Evolutionary conservation across 2,888 invertebrate species (phyloP).

Genomic region (Steinernema hermaphroditum): DNA sequence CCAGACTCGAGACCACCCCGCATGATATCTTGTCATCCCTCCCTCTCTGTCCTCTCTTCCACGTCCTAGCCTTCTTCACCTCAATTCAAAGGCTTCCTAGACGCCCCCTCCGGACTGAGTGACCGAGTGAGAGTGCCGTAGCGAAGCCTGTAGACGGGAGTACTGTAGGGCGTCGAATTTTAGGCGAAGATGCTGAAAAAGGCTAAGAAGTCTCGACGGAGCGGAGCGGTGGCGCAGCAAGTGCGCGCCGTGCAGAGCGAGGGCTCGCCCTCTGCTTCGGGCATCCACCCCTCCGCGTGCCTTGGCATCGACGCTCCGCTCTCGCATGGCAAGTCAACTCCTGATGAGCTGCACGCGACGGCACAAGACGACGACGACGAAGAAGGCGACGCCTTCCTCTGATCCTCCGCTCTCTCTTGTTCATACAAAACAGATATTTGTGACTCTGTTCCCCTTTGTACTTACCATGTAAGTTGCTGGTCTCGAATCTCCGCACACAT

Average conservation of each 20-base stretch:
- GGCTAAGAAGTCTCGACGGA: constrained; percentile 74
- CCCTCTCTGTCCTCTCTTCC: constrained; percentile 26
- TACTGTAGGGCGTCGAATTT: constrained; percentile 37
- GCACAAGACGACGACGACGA: constrained; percentile 52
- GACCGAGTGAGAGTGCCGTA: constrained; percentile 12
- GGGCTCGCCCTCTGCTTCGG: constrained; percentile 47
- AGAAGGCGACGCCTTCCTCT: constrained; percentile 62
- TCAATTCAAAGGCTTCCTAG: constrained; percentile 17
- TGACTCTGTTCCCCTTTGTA: constrained; percentile 36
- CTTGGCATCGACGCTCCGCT: constrained; percentile 47
- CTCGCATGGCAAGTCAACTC: constrained; percentile 56
- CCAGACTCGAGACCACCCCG: neutral
- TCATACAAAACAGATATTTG: constrained; percentile 28
- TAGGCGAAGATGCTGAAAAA: constrained; percentile 99
- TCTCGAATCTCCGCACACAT: constrained; percentile 28
- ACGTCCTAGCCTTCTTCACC: constrained; percentile 22
- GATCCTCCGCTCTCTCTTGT: constrained; percentile 28
- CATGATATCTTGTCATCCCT: neutral
- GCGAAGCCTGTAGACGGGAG: neutral
- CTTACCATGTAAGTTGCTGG: constrained; percentile 47
- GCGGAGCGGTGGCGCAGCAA: constrained; percentile 41
- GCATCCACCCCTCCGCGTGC: constrained; percentile 37
- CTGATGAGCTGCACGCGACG: constrained; percentile 53
- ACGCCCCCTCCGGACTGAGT: neutral
- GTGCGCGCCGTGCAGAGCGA: constrained; percentile 56